A percentile compares a stretch with the other conserved stretches of the same genome.
phyloP scores from a whole-genome alignment of 2,888 invertebrate genomes.

The Diaperis boleti region DNA sequence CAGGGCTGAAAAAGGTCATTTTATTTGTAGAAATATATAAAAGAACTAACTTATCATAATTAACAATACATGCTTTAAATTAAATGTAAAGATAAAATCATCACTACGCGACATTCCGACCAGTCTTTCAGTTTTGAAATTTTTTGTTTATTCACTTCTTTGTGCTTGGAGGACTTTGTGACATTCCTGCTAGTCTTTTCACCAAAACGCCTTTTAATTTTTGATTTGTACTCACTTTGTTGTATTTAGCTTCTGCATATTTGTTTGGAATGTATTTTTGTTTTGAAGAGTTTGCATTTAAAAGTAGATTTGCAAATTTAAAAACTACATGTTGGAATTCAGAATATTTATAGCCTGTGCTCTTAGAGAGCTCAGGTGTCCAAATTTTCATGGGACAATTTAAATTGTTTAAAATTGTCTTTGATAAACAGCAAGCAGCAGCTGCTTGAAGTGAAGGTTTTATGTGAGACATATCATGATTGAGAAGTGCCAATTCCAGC shows the following conservation, averaged over 20 bases:
- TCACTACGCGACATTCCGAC: too few species aligned
- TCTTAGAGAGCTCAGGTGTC: constrained; percentile 81
- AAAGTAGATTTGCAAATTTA: constrained; percentile 77
- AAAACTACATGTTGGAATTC: constrained; percentile 78
- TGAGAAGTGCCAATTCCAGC: constrained; percentile 85
- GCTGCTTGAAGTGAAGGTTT: constrained; percentile 88
- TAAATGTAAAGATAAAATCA: too few species aligned
- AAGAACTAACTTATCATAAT: too few species aligned
- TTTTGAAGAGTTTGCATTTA: constrained; percentile 78
- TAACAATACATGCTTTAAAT: too few species aligned
- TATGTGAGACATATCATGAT: constrained; percentile 83
- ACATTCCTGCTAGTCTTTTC: constrained; percentile 50
- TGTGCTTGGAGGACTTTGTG: too few species aligned
- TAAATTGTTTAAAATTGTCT: constrained; percentile 69
- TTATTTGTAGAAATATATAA: too few species aligned
- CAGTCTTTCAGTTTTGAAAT: too few species aligned
- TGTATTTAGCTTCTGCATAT: constrained; percentile 72
- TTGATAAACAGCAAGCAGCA: constrained; percentile 81
- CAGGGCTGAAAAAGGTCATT: too few species aligned
- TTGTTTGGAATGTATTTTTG: constrained; percentile 78
- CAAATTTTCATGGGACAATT: constrained; percentile 70
- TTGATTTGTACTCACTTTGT: constrained; percentile 74
- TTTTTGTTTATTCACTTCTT: too few species aligned
- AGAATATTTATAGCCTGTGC: constrained; percentile 79
- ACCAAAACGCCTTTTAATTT: constrained; percentile 70